These are phyloP conservation scores for Mionectes macconnelli DNA, from an alignment of 2,113 vertebrate genomes.

Conservation along the genomic window DNA sequence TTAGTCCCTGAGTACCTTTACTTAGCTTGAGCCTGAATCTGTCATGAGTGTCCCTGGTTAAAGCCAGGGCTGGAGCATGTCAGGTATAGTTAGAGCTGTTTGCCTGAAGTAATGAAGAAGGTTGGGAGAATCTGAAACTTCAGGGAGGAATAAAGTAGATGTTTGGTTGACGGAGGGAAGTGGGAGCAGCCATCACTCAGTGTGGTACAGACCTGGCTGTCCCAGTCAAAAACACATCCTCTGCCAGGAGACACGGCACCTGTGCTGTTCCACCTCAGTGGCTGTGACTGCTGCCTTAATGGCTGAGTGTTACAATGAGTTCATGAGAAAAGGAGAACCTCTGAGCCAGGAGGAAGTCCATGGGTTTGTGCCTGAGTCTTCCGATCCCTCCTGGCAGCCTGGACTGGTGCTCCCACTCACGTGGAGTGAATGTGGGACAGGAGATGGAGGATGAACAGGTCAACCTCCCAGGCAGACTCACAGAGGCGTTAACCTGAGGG, in stretches of 20 bases:
- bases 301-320: not conserved
- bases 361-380: not conserved
- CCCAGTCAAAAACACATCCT: not conserved
- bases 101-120: not conserved
- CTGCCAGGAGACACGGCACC: not conserved
- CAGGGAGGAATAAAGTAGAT: not conserved
- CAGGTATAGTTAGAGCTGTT: not conserved
- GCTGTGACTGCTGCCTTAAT: not conserved
- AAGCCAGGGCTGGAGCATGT: not conserved
- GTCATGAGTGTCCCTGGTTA: not conserved
- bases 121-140: not conserved
- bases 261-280: not conserved
- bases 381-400: not conserved
- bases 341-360: not conserved
- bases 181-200: not conserved
- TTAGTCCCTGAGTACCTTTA: not conserved
- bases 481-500: not conserved
- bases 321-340: not conserved
- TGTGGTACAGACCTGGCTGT: not conserved
- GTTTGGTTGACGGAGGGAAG: not conserved
- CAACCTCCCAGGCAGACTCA: not conserved
- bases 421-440: fast-evolving
- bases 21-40: not conserved
- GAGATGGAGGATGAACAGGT: not conserved
- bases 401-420: fast-evolving